These are phyloP conservation scores for Cacatua alba DNA, from an alignment of 2,113 vertebrate genomes.

Conservation along the genomic window DNA sequence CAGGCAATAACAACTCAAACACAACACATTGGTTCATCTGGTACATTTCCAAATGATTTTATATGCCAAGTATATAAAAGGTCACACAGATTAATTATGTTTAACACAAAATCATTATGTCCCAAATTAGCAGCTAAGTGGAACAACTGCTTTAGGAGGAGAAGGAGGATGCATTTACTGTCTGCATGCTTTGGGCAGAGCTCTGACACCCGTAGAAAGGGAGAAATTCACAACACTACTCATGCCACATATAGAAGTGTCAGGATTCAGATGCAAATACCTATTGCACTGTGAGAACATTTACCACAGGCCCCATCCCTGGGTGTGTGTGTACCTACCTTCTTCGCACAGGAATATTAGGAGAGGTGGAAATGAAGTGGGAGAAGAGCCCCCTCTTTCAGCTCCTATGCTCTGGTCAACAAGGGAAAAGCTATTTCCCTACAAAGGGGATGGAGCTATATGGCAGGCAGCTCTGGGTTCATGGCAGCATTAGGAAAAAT, in stretches of 20 bases:
- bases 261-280: not conserved
- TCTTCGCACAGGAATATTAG: not conserved
- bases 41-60: not conserved
- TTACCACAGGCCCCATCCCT: not conserved
- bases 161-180: not conserved
- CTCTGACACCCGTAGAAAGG: not conserved
- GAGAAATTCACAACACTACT: not conserved
- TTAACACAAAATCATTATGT: not conserved
- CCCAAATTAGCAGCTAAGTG: not conserved
- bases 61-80: not conserved
- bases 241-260: fast-evolving
- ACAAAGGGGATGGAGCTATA: not conserved
- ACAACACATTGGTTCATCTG: not conserved
- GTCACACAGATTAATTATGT: not conserved
- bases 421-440: not conserved
- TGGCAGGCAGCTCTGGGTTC: not conserved
- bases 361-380: not conserved
- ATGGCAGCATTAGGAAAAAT: not conserved
- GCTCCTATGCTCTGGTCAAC: not conserved
- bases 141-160: not conserved
- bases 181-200: not conserved
- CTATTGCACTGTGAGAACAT: not conserved
- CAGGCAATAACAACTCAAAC: not conserved
- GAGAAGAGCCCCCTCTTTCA: not conserved
- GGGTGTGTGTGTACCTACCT: not conserved